Evolutionary conservation across 1,140 invertebrate species (phyloP), one percentile per base, ranked within the genome.

Genomic region (Mizuhopecten yessoensis): DNA sequence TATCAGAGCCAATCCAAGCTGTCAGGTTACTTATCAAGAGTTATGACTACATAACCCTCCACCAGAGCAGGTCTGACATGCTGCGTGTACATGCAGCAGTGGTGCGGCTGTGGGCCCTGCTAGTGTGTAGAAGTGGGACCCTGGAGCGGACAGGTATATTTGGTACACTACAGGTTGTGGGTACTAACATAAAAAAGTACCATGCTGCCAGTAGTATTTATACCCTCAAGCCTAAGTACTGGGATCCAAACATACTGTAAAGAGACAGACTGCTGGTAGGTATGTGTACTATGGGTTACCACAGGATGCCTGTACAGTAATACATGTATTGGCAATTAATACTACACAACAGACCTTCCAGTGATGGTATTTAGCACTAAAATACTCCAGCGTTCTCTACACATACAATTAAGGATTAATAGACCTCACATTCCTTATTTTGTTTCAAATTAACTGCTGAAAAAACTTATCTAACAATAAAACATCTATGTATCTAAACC

Each of bases 101-200:
- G 45, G 45, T 49, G n/a, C 29, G 57, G 57, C 57, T 75, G 57
- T 75, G n/a, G 57, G 57, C 57, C 57, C 23, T 75, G n/a, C 23
- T 75, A 75, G n/a, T 75, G n/a, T 75, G n/a, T 75, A 75, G n/a
- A 75, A 75, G n/a, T 29, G 57, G n/a, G 57, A 75, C 57, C 36
- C 57, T 75, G 23, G 57, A 0, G 2, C 23, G 57, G 57, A 75
- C 57, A 75, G 57, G 57, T 75, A 75, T n/a, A 75, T 75, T 75
- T 75, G 5, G 23, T 29, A n/a, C 57, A 29, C 57, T 75, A 75
- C 57, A 75, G 57, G 57, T 75, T 75, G n/a, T 75, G 57, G 57
- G 57, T 75, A 75, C 57, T n/a, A 75, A 13, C n/a, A 29, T 29
- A 75, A 75, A 75, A 75, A 75, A 75, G n/a, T 23, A 29, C 23